These are phyloP conservation scores for Cynaeus angustus DNA, from an alignment of 2,888 invertebrate species.

Conservation along the genomic window DNA sequence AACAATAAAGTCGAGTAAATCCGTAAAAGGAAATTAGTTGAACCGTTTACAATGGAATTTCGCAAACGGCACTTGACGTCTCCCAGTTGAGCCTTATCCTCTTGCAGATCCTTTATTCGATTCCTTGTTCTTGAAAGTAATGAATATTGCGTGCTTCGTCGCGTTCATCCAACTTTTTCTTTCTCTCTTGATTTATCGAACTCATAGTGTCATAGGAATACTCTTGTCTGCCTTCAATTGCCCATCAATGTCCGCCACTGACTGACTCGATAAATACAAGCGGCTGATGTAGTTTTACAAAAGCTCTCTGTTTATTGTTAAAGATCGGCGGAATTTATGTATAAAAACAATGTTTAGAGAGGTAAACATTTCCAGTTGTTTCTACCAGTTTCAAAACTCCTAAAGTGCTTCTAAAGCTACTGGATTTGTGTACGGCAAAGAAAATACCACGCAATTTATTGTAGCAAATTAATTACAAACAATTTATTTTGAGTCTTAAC, in stretches of 20 bases:
- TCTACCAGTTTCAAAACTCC: too few species aligned
- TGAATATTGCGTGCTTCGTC: not conserved
- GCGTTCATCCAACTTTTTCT: not conserved
- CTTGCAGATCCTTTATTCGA: conserved; percentile 3
- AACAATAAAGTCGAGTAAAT: not conserved
- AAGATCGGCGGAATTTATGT: not conserved
- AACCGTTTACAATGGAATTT: not conserved
- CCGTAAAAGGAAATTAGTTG: not conserved
- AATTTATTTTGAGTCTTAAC: too few species aligned
- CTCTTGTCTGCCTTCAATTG: not conserved
- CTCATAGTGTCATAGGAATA: not conserved
- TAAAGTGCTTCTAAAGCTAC: too few species aligned
- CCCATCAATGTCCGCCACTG: conserved; percentile 4
- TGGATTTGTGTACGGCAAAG: too few species aligned
- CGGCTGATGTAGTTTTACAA: not conserved
- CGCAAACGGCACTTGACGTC: conserved; percentile 4
- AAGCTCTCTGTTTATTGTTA: not conserved
- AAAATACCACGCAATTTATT: too few species aligned
- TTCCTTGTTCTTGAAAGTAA: conserved; percentile 1
- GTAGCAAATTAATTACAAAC: too few species aligned
- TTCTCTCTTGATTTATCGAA: conserved; percentile 4
- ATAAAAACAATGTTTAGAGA: too few species aligned
- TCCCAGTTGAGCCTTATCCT: not conserved
- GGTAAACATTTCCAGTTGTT: not conserved
- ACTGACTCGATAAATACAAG: not conserved